Conservation (phyloP, 2,113 vertebrate genomes). For the Cynoglossus semilaevis region DNA sequence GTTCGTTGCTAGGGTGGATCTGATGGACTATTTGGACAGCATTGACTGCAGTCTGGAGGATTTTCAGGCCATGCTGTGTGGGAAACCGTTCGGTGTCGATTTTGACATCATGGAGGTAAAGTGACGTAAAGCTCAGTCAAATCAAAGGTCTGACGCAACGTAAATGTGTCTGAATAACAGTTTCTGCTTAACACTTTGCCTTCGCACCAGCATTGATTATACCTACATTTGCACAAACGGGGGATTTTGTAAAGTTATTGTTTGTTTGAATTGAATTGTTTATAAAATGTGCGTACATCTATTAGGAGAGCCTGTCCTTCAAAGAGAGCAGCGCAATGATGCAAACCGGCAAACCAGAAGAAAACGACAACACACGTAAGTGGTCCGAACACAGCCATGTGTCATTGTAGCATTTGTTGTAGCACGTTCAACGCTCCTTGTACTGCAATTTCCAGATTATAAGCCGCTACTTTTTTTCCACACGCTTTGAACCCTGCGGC, state of each 20-base stretch:
- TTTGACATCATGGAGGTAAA: constrained; percentile 83
- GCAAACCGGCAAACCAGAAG: constrained; percentile 11
- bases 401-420: too few species aligned
- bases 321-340: constrained; percentile 36
- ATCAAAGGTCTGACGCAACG: too few species aligned
- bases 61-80: constrained; percentile 93
- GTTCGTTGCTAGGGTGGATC: constrained; percentile 80
- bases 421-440: too few species aligned
- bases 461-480: too few species aligned
- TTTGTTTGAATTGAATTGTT: background rate
- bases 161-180: background rate
- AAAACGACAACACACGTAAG: constrained; percentile 41
- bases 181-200: background rate
- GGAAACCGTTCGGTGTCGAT: constrained; percentile 90
- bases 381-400: background rate
- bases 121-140: background rate
- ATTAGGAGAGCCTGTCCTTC: constrained; percentile 45
- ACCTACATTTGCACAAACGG: too few species aligned
- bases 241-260: background rate
- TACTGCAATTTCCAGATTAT: too few species aligned
- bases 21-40: constrained; percentile 97
- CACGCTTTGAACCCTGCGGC: too few species aligned
- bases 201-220: too few species aligned
- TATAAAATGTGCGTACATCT: background rate
- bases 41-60: constrained; percentile 98